These are phyloP conservation scores for Euclidia mi DNA, from an alignment of 2,888 invertebrate species.

Conservation along the genomic window DNA sequence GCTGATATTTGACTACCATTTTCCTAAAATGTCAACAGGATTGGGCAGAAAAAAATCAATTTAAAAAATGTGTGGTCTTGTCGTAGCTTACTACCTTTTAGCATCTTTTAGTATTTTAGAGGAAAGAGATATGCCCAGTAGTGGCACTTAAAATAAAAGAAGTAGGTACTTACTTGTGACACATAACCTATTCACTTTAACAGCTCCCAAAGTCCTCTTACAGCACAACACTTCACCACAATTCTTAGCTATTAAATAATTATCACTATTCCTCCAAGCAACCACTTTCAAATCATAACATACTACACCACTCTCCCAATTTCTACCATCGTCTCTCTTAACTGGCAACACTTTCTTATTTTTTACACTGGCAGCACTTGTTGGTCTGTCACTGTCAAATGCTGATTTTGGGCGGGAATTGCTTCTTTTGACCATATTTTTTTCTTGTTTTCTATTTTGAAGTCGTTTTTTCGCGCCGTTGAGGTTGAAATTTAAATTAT, in stretches of 20 bases:
- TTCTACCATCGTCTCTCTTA: slow-evolving; percentile 58
- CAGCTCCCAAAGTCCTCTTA: slow-evolving; percentile 64
- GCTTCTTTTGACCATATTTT: slow-evolving; percentile 52
- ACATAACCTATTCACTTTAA: slow-evolving; percentile 68
- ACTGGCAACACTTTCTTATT: slow-evolving; percentile 59
- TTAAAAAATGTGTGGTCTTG: too few species aligned
- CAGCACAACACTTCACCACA: slow-evolving; percentile 80
- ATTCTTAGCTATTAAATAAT: slow-evolving; percentile 79
- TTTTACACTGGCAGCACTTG: slow-evolving; percentile 73
- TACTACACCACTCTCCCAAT: slow-evolving; percentile 73
- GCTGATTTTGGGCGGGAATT: slow-evolving; percentile 70
- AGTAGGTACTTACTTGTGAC: slow-evolving; percentile 72
- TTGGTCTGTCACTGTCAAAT: slow-evolving; percentile 65
- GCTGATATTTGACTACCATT: too few species aligned
- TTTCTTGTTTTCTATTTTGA: slow-evolving; percentile 67
- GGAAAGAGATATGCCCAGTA: too few species aligned
- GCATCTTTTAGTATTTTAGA: too few species aligned
- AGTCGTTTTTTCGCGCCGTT: slow-evolving; percentile 77
- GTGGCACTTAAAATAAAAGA: too few species aligned
- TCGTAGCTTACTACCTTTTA: too few species aligned
- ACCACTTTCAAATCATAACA: slow-evolving; percentile 80
- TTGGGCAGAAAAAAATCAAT: too few species aligned
- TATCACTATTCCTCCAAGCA: slow-evolving; percentile 63
- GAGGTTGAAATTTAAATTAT: slow-evolving; percentile 71
- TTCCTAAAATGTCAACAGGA: too few species aligned